Evolutionary conservation across 2,113 vertebrate genomes (phyloP).

Genomic region (Ellobius talpinus): DNA sequence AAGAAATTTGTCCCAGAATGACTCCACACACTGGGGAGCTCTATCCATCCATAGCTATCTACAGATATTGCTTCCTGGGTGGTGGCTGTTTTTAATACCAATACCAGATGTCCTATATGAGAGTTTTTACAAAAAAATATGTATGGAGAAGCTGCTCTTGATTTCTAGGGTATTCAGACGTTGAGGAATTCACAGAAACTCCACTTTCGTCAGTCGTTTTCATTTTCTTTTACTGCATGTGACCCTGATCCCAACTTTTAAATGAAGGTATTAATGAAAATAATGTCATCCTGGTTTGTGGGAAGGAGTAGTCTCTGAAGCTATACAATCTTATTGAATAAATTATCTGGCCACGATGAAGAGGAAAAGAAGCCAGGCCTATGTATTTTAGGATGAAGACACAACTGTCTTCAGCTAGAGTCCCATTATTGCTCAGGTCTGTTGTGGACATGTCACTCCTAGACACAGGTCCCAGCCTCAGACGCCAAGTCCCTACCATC

Average conservation of each 20-base stretch:
- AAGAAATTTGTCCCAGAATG: not conserved
- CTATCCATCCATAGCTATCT: no score
- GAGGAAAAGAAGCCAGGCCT: not conserved
- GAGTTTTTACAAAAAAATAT: not conserved
- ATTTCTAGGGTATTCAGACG: not conserved
- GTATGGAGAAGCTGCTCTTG: not conserved
- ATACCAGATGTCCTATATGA: not conserved
- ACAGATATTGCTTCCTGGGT: not conserved
- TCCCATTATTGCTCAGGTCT: not conserved
- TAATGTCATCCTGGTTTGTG: not conserved
- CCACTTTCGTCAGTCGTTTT: not conserved
- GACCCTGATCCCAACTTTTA: slow-evolving; percentile 21
- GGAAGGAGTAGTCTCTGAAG: not conserved
- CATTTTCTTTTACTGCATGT: not conserved
- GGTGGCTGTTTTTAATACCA: not conserved
- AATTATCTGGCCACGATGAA: not conserved
- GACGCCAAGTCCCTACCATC: slow-evolving; percentile 84
- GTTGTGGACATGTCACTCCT: not conserved
- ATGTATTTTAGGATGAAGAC: not conserved
- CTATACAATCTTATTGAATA: slow-evolving; percentile 14
- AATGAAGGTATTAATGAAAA: slow-evolving; percentile 35
- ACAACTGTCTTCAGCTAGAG: not conserved
- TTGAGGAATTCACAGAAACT: slow-evolving; percentile 30
- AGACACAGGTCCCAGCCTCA: not conserved
- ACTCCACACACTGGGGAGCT: not conserved